Evolutionary conservation across 2,888 invertebrate genomes (phyloP), one percentile per base, ranked within the genome.

Genomic region (Platypus cylindrus): DNA sequence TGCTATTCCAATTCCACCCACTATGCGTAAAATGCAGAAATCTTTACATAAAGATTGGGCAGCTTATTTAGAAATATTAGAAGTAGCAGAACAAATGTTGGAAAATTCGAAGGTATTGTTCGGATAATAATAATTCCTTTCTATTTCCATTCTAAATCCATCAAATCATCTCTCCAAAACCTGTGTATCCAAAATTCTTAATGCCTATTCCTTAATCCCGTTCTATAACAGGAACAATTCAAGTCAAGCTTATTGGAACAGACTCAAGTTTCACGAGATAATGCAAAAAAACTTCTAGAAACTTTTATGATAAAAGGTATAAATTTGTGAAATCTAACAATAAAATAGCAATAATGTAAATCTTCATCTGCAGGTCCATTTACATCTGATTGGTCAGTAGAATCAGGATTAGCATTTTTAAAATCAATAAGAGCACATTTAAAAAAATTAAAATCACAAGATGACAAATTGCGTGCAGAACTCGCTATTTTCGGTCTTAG

Each of bases 401-500:
- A 48, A 56, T 75, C 73, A 45, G 78, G 78, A 2, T 47, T 75
- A 38, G 48, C 60, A 1, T 72, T 71, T 54, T 54, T 79, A 18
- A 63, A 61, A 35, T 62, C 65, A 29, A 68, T 68, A 41, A 65
- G 69, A 50, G 65, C 64, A 2, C 66, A 70, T 43, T 55, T 76
- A 5, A 64, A 67, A 32, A 63, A 62, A 1, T 60, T 82, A 41
- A 68, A 75, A 51, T 66, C 68, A 22, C 73, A 73, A 52, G 83
- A 86, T 54, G 66, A 67, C 33, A 65, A 66, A 31, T 66, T 86
- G 51, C 71, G 73, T 50, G 63, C 69, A 57, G 81, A 87, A 50
- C 67, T 89, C 37, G 71, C 69, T 17, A 73, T 84, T 29, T 87
- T 89, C 55, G 77, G 79, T 49, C 71, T 89, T 33, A 82, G 78